These are phyloP conservation scores for Dioctria linearis DNA, from an alignment of 2,888 invertebrate species.

Conservation along the genomic window DNA sequence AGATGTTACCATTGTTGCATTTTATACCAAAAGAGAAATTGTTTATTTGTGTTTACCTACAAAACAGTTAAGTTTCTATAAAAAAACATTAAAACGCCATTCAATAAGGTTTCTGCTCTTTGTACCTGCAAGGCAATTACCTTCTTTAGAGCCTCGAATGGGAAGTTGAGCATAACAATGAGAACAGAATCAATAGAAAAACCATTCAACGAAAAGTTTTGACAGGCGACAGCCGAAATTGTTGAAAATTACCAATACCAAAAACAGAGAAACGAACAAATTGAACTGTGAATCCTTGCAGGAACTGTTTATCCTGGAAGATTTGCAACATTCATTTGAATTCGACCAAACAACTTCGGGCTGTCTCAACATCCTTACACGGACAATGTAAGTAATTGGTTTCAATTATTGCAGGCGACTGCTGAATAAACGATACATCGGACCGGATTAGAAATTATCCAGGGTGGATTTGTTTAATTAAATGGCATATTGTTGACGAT, in stretches of 20 bases:
- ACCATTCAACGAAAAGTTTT: not conserved
- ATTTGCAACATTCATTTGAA: constrained; percentile 11
- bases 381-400: constrained; percentile 10
- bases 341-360: not conserved
- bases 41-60: constrained; percentile 5
- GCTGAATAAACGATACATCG: constrained; percentile 6
- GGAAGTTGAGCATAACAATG: not conserved
- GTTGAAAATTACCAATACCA: not conserved
- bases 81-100: not conserved
- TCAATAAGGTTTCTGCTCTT: not conserved
- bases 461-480: constrained; percentile 10
- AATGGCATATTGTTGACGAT: not conserved
- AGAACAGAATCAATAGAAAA: not conserved
- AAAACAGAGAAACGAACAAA: not conserved
- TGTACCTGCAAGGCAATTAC: not conserved
- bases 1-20: not conserved
- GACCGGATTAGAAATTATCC: not conserved
- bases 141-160: not conserved
- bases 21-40: not conserved
- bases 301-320: not conserved
- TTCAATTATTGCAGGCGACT: not conserved
- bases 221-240: constrained; percentile 1
- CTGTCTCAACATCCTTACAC: not conserved
- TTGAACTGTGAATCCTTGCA: not conserved
- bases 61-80: not conserved